Evolutionary conservation across 2,797 vertebrate species (phyloP).

Genomic region (Vireo griseus): DNA sequence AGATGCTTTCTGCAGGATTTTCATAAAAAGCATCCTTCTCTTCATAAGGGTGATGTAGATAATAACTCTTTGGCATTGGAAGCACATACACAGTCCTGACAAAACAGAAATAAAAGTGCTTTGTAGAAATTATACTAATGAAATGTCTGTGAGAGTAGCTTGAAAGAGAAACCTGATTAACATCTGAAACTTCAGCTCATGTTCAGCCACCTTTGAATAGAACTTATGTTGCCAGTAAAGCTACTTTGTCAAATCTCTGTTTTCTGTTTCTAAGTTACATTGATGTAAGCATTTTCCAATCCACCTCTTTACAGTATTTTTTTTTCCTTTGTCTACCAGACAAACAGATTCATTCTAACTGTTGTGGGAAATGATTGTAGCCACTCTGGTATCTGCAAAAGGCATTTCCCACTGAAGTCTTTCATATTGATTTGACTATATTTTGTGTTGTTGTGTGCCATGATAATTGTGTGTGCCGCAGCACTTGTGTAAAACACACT

Average conservation of each 20-base stretch:
- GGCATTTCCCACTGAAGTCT: background rate
- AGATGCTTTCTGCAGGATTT: background rate
- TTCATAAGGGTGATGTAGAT: background rate
- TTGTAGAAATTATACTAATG: conserved; percentile 16
- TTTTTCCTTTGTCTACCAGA: background rate
- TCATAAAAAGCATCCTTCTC: background rate
- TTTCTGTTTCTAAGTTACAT: background rate
- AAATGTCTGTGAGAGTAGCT: background rate
- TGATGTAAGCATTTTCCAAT: background rate
- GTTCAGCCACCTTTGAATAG: background rate
- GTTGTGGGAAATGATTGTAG: background rate
- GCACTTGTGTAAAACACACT: background rate
- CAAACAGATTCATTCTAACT: background rate
- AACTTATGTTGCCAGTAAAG: background rate
- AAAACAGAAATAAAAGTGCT: conserved; percentile 29
- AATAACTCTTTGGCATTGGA: background rate
- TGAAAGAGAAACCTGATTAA: conserved; percentile 16
- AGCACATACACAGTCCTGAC: background rate
- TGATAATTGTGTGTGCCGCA: background rate
- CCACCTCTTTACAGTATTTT: background rate
- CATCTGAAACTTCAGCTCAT: background rate
- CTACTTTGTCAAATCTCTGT: background rate
- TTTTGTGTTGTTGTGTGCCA: background rate
- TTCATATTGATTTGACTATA: background rate
- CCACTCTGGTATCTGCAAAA: background rate